phyloP scores from a whole-genome alignment of 92 coral and sea anemone genomes.

The Actinostola sp. region DNA sequence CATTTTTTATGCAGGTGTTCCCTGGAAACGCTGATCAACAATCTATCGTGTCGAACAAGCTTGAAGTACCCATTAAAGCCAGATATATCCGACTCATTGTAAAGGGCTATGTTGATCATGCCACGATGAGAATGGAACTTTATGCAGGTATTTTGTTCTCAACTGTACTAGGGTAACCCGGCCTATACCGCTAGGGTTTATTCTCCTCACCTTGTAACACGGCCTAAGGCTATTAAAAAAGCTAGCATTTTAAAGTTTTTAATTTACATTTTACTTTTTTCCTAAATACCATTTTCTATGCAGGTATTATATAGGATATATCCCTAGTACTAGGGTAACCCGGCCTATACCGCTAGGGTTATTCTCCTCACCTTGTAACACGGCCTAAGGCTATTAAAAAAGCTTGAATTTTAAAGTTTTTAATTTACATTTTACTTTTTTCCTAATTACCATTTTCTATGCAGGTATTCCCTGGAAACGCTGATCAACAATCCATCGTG shows the following conservation, averaged over 20 bases:
- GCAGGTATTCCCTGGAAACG: slow-evolving; percentile 18
- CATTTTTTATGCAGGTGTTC: background rate
- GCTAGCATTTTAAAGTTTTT: too few relatives aligned
- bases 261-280: background rate
- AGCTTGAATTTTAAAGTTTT: too few relatives aligned
- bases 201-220: too few relatives aligned
- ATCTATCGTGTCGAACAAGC: slow-evolving; percentile 6
- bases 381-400: too few relatives aligned
- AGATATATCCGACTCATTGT: slow-evolving; percentile 9
- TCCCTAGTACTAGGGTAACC: too few relatives aligned
- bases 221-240: too few relatives aligned
- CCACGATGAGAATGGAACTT: slow-evolving; percentile 11
- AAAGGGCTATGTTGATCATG: background rate
- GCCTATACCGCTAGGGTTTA: background rate
- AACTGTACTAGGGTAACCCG: background rate
- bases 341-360: too few relatives aligned
- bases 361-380: too few relatives aligned
- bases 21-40: slow-evolving; percentile 15
- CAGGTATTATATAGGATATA: too few relatives aligned
- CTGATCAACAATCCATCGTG: slow-evolving; percentile 1
- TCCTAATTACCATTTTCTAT: background rate
- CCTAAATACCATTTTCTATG: background rate
- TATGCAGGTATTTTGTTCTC: background rate
- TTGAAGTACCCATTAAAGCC: slow-evolving; percentile 14
- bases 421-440: background rate